phyloP scores from a whole-genome alignment of 2,113 vertebrate species.

The Egretta garzetta region DNA sequence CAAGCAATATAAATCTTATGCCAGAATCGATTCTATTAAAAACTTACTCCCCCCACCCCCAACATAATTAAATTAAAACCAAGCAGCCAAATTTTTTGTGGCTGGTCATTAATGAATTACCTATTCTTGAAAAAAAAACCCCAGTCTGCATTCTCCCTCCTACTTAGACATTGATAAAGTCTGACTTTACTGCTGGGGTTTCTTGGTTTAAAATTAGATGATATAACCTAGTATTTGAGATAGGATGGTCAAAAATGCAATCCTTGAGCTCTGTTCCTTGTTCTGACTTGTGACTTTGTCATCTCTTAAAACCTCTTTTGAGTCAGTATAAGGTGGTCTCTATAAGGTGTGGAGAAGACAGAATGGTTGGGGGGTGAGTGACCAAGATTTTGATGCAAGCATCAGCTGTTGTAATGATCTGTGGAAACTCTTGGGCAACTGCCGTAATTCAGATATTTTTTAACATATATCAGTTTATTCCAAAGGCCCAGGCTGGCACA shows the following conservation, averaged over 20 bases:
- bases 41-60: accelerated
- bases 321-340: not conserved
- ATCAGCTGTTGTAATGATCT: not conserved
- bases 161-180: not conserved
- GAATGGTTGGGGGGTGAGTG: not conserved
- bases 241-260: not conserved
- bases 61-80: not conserved
- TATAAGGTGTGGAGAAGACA: not conserved
- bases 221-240: not conserved
- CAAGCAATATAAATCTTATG: not conserved
- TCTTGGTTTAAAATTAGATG: not conserved
- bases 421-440: not conserved
- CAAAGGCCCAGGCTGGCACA: not conserved
- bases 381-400: not conserved
- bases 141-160: not conserved
- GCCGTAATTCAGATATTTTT: not conserved
- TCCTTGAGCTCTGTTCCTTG: not conserved
- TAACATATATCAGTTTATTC: not conserved
- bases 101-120: not conserved
- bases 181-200: not conserved
- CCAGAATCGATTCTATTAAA: not conserved
- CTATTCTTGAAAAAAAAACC: not conserved
- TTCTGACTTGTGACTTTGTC: not conserved
- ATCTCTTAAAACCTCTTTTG: not conserved
- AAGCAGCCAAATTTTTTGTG: not conserved